Base-by-base conservation (phyloP, 2,888 invertebrate species). In the Anorthoa munda region DNA sequence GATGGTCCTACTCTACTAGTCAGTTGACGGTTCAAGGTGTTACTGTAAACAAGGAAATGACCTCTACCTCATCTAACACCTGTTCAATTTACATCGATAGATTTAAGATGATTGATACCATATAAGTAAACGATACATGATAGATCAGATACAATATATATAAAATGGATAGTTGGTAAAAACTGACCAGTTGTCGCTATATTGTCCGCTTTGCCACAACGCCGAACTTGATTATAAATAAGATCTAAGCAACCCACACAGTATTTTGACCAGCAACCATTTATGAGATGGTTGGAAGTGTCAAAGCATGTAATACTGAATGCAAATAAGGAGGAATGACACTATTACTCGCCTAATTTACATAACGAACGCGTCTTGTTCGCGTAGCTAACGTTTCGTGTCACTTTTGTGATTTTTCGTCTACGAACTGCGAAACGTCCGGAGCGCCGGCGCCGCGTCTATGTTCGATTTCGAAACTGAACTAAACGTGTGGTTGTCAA, bases 401-500 rank as follows among this genome's bases (percentile, higher is more conserved):
- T 66, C 60, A 71, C 68, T 73, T 70, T 73, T 71, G 74, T 65
- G 51, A 72, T 73, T 85, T 78, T 81, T 75, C 59, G 31, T 67
- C 46, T 56, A 59, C 48, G 26, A 74, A 67, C 66, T 66, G 74
- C 64, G 46, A 80, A 81, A 75, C 51, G 64, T 58, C 71, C 31
- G 50, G 77, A 79, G 84, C 77, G 72, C 61, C 78, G 73, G 78
- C 82, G 82, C 75, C 60, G 68, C 63, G 69, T 66, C 82, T 71
- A 69, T 63, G 77, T 83, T 85, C 72, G 85, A 87, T 93, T 93
- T 92, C 91, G 92, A 91, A 94, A 93, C 90, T 88, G 86, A 92
- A 92, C 92, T 91, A 92, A 92, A 93, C 90, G 90, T 91, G 89
- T 89, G 87, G 88, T 92, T 94, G 95, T 95, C 96, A 96, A 95